Percentiles rank a stretch among this genome's conserved stretches.
Evolutionary conservation across 2,888 invertebrate species (phyloP).

Genomic region (Keiferia lycopersicella): DNA sequence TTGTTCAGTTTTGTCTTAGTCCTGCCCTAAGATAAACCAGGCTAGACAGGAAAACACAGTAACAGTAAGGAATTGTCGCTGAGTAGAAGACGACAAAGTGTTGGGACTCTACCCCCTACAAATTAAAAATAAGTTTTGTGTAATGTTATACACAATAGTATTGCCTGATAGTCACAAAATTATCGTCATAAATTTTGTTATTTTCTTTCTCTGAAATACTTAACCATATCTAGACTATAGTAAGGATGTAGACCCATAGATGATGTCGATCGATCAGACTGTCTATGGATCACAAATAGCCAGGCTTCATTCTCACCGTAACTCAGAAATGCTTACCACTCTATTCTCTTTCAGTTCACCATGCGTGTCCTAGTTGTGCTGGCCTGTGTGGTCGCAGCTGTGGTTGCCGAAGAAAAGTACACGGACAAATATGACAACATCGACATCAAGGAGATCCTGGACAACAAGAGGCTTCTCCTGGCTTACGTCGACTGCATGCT

Average conservation of each 20-base stretch:
- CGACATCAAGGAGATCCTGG: slow-evolving; percentile 84
- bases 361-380: slow-evolving; percentile 50
- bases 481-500: slow-evolving; percentile 85
- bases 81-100: neutral
- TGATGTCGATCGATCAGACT: no score
- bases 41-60: no score
- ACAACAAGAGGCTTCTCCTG: slow-evolving; percentile 83
- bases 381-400: slow-evolving; percentile 43
- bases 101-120: no score
- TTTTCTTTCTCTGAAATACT: no score
- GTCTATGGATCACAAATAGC: no score
- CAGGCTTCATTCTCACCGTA: no score
- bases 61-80: neutral
- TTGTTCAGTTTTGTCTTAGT: neutral
- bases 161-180: no score
- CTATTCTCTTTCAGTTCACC: slow-evolving; percentile 41
- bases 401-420: slow-evolving; percentile 66
- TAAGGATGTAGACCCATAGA: no score
- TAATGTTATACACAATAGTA: no score
- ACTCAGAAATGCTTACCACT: neutral
- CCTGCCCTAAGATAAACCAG: neutral
- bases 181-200: no score
- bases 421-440: slow-evolving; percentile 86
- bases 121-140: no score
- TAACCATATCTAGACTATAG: no score